A percentile compares a stretch with the other conserved stretches of the same genome.
Conservation (phyloP, 2,888 invertebrate species). For the Unio pictorum region DNA sequence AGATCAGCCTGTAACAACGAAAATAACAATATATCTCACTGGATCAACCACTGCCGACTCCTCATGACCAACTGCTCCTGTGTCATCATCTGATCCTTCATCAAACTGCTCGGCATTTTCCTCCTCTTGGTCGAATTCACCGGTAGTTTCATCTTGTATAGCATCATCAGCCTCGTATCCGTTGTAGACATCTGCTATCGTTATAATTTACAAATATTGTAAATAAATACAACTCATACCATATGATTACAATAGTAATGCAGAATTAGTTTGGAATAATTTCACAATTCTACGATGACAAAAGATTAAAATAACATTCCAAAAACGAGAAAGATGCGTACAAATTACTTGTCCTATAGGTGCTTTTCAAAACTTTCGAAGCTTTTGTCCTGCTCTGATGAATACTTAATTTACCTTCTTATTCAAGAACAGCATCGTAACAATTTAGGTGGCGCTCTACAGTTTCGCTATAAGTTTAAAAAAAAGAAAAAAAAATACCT, state of each 20-base stretch:
- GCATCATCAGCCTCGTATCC: conserved; percentile 29
- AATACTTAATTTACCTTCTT: no score
- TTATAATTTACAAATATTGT: background rate
- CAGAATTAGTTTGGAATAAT: background rate
- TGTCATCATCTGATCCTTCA: conserved; percentile 34
- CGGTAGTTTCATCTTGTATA: conserved; percentile 30
- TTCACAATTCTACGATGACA: no score
- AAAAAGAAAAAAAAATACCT: no score
- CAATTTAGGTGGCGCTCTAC: no score
- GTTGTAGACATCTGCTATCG: conserved; percentile 36
- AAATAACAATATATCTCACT: conserved; percentile 26
- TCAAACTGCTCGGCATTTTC: conserved; percentile 32
- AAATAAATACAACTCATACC: background rate
- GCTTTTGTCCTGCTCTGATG: no score
- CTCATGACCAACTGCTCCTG: conserved; percentile 33
- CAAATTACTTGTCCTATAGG: no score
- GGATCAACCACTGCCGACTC: conserved; percentile 53
- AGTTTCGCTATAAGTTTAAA: no score
- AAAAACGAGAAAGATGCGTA: no score
- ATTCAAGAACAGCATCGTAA: no score
- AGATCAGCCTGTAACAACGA: background rate
- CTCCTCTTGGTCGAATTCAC: conserved; percentile 38
- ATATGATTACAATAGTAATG: background rate
- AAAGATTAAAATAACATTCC: no score
- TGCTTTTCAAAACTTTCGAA: no score